phyloP scores from a whole-genome alignment of 1,140 invertebrate genomes.

The Tetraneura akinire region DNA sequence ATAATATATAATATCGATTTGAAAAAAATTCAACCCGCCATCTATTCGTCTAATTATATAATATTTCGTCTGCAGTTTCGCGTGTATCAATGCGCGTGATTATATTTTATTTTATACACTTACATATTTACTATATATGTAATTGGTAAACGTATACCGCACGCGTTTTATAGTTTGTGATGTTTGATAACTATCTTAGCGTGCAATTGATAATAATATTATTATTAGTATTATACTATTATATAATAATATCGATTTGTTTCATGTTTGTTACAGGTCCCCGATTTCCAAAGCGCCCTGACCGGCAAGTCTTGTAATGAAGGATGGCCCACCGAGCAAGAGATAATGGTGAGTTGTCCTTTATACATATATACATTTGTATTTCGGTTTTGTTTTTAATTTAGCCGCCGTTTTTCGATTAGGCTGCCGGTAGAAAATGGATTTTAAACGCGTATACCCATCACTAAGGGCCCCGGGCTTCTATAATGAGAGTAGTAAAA shows the following conservation, averaged over 20 bases:
- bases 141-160: too few species aligned
- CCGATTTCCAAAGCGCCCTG: constrained; percentile 55
- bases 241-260: not conserved
- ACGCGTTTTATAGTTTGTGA: too few species aligned
- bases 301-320: constrained; percentile 55
- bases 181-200: too few species aligned
- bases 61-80: too few species aligned
- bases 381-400: constrained; percentile 33
- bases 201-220: not conserved
- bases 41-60: too few species aligned
- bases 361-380: not conserved
- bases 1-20: too few species aligned
- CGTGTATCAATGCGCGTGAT: too few species aligned
- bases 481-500: constrained; percentile 50
- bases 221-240: too few species aligned
- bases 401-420: constrained; percentile 51
- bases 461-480: constrained; percentile 32
- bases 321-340: constrained; percentile 57
- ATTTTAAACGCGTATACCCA: constrained; percentile 50
- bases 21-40: too few species aligned
- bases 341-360: constrained; percentile 56
- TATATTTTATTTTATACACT: too few species aligned
- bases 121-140: too few species aligned
- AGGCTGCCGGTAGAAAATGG: constrained; percentile 51
- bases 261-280: constrained; percentile 53